phyloP scores from a whole-genome alignment of 2,888 invertebrate species.

The Bhutanitis thaidina region DNA sequence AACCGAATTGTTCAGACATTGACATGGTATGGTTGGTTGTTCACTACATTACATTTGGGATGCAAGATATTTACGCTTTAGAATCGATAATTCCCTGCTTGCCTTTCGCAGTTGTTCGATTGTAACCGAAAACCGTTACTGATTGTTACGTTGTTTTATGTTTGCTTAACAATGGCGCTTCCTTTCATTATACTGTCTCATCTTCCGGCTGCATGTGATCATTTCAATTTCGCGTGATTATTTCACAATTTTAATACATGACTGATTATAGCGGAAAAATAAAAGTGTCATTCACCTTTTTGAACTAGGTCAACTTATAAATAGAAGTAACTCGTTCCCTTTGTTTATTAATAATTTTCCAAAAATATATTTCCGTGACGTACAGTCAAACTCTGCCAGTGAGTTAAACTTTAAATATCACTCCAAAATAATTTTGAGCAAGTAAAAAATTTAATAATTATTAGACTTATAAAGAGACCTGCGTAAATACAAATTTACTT shows the following conservation, averaged over 20 bases:
- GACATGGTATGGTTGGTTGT: background rate
- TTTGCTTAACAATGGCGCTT: constrained; percentile 16
- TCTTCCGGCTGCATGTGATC: background rate
- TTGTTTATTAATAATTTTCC: background rate
- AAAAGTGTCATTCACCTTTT: constrained; percentile 3
- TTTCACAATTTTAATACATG: background rate
- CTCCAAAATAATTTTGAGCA: too few species aligned
- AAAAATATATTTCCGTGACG: background rate
- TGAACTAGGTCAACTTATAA: constrained; percentile 4
- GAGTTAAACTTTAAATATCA: too few species aligned
- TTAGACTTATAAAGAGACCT: too few species aligned
- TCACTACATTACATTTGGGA: background rate
- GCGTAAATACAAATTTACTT: too few species aligned
- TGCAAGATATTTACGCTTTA: background rate
- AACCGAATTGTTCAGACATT: constrained; percentile 7
- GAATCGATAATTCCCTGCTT: constrained; percentile 12
- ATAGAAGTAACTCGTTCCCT: background rate
- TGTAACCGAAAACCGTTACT: background rate
- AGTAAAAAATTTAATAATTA: too few species aligned
- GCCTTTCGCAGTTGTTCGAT: background rate
- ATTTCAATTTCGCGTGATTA: background rate
- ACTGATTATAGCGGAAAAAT: background rate
- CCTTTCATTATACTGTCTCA: constrained; percentile 11
- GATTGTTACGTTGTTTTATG: constrained; percentile 11
- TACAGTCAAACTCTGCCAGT: too few species aligned